Evolutionary conservation across 2,113 vertebrate species (phyloP).

Genomic region (Charadrius vociferus): DNA sequence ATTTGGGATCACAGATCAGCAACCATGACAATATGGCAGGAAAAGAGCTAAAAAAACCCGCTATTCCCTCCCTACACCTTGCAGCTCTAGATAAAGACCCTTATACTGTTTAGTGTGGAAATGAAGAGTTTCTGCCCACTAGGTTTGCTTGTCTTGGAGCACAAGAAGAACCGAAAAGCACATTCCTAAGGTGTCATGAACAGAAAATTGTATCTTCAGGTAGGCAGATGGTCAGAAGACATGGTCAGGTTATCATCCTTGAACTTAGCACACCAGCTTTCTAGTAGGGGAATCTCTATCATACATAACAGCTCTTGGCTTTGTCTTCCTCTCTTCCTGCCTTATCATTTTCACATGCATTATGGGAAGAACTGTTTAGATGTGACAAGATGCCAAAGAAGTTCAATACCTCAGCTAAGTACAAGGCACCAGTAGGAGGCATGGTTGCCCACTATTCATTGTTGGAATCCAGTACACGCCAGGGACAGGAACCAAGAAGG

Average conservation of each 20-base stretch:
- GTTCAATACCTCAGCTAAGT: background rate
- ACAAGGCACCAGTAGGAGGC: background rate
- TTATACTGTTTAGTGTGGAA: background rate
- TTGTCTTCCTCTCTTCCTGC: background rate
- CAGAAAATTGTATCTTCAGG: background rate
- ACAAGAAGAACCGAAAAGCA: background rate
- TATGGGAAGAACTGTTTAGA: background rate
- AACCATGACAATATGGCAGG: background rate
- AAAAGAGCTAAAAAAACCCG: background rate
- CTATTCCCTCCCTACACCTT: background rate
- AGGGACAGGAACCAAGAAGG: background rate
- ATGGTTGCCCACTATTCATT: background rate
- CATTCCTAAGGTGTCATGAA: background rate
- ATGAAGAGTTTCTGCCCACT: background rate
- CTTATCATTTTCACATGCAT: background rate
- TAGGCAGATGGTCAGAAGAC: background rate
- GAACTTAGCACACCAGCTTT: background rate
- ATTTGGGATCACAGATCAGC: background rate
- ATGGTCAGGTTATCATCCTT: background rate
- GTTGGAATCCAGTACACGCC: background rate
- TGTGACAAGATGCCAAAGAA: background rate
- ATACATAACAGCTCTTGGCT: background rate
- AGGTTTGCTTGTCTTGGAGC: background rate
- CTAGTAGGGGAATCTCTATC: background rate
- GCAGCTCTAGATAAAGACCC: background rate